phyloP scores from a whole-genome alignment of 2,888 invertebrate species.

The Syrista parreyssii region DNA sequence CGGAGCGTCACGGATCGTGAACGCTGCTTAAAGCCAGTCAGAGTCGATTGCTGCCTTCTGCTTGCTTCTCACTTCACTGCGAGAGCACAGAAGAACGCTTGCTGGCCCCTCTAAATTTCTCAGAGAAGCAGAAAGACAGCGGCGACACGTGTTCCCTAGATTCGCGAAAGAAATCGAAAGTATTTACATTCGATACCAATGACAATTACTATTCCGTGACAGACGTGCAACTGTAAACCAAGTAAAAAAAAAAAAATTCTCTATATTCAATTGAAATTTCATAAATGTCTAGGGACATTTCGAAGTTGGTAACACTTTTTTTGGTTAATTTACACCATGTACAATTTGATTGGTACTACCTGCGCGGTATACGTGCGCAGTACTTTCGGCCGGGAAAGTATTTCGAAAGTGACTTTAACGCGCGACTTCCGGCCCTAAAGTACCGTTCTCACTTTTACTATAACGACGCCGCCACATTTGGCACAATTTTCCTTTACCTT shows the following conservation, averaged over 20 bases:
- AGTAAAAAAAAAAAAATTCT: not conserved
- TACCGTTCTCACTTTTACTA: not conserved
- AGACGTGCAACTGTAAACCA: too few relatives aligned
- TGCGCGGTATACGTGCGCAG: not conserved
- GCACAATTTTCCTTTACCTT: not conserved
- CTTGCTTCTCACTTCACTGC: not conserved
- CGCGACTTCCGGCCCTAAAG: slow-evolving; percentile 17
- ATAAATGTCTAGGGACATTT: not conserved
- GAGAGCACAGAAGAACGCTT: not conserved
- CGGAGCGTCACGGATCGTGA: slow-evolving; percentile 65
- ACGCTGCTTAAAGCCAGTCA: slow-evolving; percentile 35
- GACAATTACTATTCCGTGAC: not conserved
- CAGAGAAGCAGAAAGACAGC: not conserved
- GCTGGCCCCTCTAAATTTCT: not conserved
- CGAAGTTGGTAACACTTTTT: not conserved
- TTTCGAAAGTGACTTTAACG: slow-evolving; percentile 42
- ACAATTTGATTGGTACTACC: not conserved
- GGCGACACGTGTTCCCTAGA: not conserved
- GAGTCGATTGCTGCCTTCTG: not conserved
- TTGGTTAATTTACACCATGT: not conserved
- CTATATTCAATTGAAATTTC: not conserved
- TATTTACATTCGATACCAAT: not conserved
- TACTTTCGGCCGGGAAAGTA: slow-evolving; percentile 29
- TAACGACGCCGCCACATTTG: not conserved
- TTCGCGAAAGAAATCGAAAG: not conserved